These are phyloP conservation scores for Acanthurus leucopareius DNA, from an alignment of 2,797 vertebrate species.

Conservation along the genomic window DNA sequence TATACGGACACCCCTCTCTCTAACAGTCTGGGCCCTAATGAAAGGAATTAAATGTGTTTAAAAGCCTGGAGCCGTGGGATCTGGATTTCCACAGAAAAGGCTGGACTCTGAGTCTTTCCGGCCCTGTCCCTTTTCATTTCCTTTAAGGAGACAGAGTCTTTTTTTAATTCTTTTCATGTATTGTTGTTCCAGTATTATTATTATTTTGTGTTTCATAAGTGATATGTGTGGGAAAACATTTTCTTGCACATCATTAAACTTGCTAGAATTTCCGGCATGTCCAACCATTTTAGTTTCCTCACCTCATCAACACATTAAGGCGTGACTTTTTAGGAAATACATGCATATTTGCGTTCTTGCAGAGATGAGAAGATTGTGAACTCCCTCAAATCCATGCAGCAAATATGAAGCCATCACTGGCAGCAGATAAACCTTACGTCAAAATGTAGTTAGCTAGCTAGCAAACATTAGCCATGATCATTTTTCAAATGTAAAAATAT, in stretches of 20 bases:
- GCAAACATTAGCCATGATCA: no score
- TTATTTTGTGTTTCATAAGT: slow-evolving; percentile 14
- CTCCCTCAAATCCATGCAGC: not conserved
- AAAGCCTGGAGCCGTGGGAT: slow-evolving; percentile 38
- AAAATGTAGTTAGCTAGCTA: no score
- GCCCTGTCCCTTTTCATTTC: slow-evolving; percentile 69
- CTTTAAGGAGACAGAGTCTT: slow-evolving; percentile 40
- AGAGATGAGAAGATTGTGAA: slow-evolving; percentile 1
- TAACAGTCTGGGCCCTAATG: slow-evolving; percentile 31
- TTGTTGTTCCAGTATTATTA: slow-evolving; percentile 41
- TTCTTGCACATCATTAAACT: not conserved
- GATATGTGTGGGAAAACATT: slow-evolving; percentile 25
- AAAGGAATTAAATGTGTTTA: slow-evolving; percentile 53
- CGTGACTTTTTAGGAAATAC: slow-evolving; percentile 6
- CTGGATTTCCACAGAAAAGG: slow-evolving; percentile 40
- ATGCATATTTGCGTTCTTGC: not conserved
- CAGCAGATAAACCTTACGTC: not conserved
- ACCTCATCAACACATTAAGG: not conserved
- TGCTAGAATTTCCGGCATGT: not conserved
- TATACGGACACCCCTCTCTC: slow-evolving; percentile 25
- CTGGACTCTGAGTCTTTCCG: slow-evolving; percentile 50
- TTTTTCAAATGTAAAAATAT: no score
- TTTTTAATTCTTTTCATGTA: slow-evolving; percentile 41
- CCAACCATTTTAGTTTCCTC: not conserved
- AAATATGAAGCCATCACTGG: slow-evolving; percentile 1